phyloP scores from a whole-genome alignment of 2,113 vertebrate species.

The Anser brachyrhynchus region DNA sequence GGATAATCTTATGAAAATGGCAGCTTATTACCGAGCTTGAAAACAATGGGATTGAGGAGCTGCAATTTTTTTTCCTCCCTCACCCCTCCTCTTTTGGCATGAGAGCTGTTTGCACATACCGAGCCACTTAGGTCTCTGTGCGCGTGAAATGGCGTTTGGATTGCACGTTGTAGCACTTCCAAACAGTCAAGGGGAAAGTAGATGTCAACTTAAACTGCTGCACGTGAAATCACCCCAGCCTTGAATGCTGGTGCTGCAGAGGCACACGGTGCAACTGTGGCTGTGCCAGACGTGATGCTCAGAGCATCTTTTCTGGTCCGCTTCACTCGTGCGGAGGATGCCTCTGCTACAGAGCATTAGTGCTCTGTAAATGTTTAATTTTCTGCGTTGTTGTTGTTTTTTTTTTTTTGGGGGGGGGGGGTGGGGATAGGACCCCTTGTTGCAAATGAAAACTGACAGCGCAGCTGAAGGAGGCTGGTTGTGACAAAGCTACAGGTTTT shows the following conservation, averaged over 20 bases:
- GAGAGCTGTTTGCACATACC: accelerated
- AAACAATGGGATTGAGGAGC: neutral
- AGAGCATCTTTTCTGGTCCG: conserved; percentile 35
- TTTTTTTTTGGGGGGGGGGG: neutral
- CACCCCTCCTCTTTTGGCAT: neutral
- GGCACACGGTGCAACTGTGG: neutral
- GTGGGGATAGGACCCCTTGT: neutral
- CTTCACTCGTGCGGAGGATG: neutral
- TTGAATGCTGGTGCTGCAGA: neutral
- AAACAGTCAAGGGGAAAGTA: neutral
- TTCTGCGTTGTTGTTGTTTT: neutral
- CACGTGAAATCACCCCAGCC: neutral
- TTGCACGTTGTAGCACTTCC: accelerated
- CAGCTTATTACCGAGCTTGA: neutral
- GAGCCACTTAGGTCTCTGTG: neutral
- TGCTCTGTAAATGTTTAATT: neutral
- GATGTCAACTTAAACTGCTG: neutral
- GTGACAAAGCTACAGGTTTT: conserved; percentile 15
- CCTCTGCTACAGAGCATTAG: neutral
- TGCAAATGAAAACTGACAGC: conserved; percentile 10
- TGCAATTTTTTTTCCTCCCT: too few species aligned
- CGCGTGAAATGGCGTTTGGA: neutral
- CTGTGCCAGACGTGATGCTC: neutral
- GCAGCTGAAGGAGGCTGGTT: conserved; percentile 20
- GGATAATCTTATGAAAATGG: neutral